Base-by-base conservation (phyloP, 2,797 vertebrate genomes). In the Tangara arthus region DNA sequence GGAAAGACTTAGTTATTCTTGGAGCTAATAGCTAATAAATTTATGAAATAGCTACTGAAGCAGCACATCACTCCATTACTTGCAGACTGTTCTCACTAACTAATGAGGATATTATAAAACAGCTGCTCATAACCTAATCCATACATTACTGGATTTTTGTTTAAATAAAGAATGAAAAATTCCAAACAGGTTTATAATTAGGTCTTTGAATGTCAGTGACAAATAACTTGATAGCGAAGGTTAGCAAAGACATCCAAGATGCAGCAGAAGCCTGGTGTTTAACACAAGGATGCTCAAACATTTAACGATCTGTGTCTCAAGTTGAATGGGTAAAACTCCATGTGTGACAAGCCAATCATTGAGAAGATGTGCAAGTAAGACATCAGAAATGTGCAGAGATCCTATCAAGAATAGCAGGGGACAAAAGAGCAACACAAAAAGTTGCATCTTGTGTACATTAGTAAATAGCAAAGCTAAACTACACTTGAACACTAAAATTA, bases 31-130 rank as follows among this genome's bases (percentile, higher is more conserved):
- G 70, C 35, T 87, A 78, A 84, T 77, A 66, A 63, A 93, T 82
- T 84, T 76, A 94, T 87, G 50, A 95, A 93, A 89, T 30, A 90
- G 70, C 27, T 93, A 89, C 63, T 82, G 78, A 84, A 92, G 75
- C 50, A 73, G 78, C 26, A 94, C 94, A 92, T 82, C 0, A 84
- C 46, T 93, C 65, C 46, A 72, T 92, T 69, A 82, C 39, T 61
- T 83, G 32, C 66, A 55, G 70, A 82, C 27, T 57, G 30, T 71
- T 87, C 46, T 92, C 61, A 47, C 65, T 82, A 65, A 90, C 65
- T 93, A 92, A 81, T 55, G n/a, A 95, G 70, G 37, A 76, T 34
- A 55, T 47, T 84, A 72, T 55, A 66, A 84, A 95, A 52, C 75
- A 93, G 44, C 47, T 73, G 47, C 41, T 76, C 7, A 9, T n/a